Evolutionary conservation across 2,888 invertebrate genomes (phyloP).

Genomic region (Laothoe populi): DNA sequence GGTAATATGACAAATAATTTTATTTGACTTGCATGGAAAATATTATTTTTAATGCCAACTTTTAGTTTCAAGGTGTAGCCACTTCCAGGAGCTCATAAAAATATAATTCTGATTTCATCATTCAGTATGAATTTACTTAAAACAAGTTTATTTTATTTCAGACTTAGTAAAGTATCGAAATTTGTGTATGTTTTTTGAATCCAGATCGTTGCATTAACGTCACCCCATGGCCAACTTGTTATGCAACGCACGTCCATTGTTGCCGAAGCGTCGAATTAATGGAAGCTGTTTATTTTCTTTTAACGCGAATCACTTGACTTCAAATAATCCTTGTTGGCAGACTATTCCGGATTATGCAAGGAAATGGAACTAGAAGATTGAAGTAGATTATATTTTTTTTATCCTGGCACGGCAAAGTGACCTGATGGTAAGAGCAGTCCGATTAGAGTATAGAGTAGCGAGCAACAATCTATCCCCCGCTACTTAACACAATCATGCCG

Average conservation of each 20-base stretch:
- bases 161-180: neutral
- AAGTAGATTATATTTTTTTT: no score
- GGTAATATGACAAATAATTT: neutral
- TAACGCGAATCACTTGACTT: slow-evolving; percentile 8
- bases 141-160: neutral
- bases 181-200: neutral
- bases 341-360: neutral
- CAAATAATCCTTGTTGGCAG: slow-evolving; percentile 6
- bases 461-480: no score
- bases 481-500: no score
- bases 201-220: neutral
- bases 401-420: no score
- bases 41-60: no score
- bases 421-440: no score
- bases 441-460: no score
- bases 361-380: neutral
- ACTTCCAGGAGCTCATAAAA: no score
- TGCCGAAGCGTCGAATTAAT: slow-evolving; percentile 12
- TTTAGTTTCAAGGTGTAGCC: no score
- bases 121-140: neutral
- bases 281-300: slow-evolving; percentile 19
- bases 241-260: slow-evolving; percentile 5
- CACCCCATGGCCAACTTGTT: neutral
- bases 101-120: no score
- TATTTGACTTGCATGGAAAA: no score